Conservation (phyloP, 2,888 invertebrate genomes). For the Patella ulyssiponensis region DNA sequence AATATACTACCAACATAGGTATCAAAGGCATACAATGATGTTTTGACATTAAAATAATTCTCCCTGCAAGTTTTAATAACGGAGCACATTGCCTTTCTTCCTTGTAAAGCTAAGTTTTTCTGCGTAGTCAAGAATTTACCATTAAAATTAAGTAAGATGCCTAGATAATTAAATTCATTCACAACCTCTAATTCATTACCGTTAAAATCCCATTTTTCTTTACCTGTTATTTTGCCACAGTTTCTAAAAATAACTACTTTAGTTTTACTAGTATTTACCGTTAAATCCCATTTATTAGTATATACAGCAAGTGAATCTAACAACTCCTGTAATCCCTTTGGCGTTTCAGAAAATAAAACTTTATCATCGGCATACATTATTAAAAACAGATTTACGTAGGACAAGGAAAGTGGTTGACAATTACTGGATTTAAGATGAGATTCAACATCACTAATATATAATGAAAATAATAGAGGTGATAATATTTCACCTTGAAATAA, state of each 20-base stretch:
- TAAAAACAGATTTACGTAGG: not conserved
- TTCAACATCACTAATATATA: conserved; percentile 7
- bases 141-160: not conserved
- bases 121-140: not conserved
- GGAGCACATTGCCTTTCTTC: not conserved
- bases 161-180: not conserved
- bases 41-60: conserved; percentile 4
- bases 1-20: conserved; percentile 1
- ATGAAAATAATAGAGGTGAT: conserved; percentile 3
- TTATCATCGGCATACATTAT: conserved; percentile 4
- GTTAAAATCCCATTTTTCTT: not conserved
- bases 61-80: not conserved
- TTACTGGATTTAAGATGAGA: not conserved
- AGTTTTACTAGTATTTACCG: not conserved
- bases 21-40: not conserved
- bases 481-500: conserved; percentile 8
- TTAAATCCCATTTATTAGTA: conserved; percentile 3
- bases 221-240: not conserved
- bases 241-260: not conserved
- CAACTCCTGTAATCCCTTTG: not conserved
- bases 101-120: not conserved
- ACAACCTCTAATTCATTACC: not conserved
- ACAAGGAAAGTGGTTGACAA: not conserved
- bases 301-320: not conserved
- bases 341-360: not conserved